Base-by-base conservation (phyloP, 1,140 invertebrate species). In the Batillaria attramentaria region DNA sequence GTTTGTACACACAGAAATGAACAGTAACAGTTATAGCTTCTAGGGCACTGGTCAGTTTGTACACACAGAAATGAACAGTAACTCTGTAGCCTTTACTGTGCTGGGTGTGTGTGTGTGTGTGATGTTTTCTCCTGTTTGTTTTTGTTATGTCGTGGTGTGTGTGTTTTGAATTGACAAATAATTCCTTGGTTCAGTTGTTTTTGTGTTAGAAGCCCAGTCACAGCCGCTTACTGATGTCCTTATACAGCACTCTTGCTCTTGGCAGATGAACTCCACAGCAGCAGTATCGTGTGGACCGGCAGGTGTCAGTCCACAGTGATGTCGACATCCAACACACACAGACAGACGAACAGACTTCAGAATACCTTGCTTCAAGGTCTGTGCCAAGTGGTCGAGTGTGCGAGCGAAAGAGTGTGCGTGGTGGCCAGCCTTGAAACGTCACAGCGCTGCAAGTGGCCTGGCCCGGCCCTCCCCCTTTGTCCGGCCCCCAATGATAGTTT, bases 321-420 rank as follows among this genome's bases (percentile, higher is more conserved):
- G n/a, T n/a, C n/a, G 57, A 62, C 57, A 62, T 62, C 13, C 57
- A 62, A 28, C 57, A 62, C 57, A 62, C 33, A 62, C 57, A 62
- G 57, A 62, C 57, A 62, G 24, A 42, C 35, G 73, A 65, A 75
- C 57, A 75, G 73, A 75, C 73, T 75, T 75, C 73, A 75, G 18
- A 62, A 24, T 62, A 62, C 57, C 57, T 75, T 65, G 73, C 37
- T 57, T 62, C 73, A 75, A 65, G 43, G 73, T 65, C 73, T 65
- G 35, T 62, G 73, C 73, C 73, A 65, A 65, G n/a, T 75, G 73
- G 57, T 75, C 37, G 73, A 75, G 73, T 75, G 73, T 75, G 73
- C 33, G 73, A 75, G 57, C 39, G 73, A 75, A 75, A 62, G 73
- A 65, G 73, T 62, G 73, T 57, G 39, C 39, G 73, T 62, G 57